A percentile compares a stretch with the other conserved stretches of the same genome.
These are phyloP conservation scores for Equus przewalskii DNA, from an alignment of 2,113 vertebrate species.

Conservation along the genomic window DNA sequence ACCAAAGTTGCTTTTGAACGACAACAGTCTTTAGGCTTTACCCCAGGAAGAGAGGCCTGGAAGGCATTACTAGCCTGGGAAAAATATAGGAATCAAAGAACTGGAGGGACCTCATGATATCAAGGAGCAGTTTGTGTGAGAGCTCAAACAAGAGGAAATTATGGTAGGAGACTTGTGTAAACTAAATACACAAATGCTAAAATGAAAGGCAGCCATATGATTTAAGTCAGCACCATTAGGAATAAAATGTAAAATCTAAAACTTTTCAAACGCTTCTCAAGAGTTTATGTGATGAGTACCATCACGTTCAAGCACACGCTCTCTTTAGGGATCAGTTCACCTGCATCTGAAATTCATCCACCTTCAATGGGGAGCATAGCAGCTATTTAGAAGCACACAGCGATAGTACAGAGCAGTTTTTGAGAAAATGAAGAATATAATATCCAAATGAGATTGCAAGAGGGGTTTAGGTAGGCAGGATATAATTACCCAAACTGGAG, in stretches of 20 bases:
- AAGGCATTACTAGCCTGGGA: neutral
- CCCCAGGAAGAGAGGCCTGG: neutral
- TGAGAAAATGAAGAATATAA: conserved; percentile 85
- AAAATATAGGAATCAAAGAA: neutral
- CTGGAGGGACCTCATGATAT: neutral
- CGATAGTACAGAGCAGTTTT: conserved; percentile 68
- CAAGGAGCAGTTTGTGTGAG: neutral
- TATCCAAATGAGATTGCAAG: conserved; percentile 81
- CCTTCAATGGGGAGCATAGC: conserved; percentile 7
- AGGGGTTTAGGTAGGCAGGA: conserved; percentile 82
- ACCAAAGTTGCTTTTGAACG: neutral
- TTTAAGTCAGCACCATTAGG: conserved; percentile 37
- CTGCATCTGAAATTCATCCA: conserved; percentile 64
- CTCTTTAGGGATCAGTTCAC: conserved; percentile 68
- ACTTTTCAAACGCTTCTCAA: conserved; percentile 59
- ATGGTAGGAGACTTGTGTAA: neutral
- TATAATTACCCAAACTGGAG: conserved; percentile 83
- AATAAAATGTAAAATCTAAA: conserved; percentile 42
- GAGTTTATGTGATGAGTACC: neutral
- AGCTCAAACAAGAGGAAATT: neutral
- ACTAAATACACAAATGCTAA: neutral
- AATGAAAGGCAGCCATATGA: neutral
- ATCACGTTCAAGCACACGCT: neutral
- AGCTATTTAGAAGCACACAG: conserved; percentile 75
- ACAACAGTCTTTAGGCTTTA: neutral